Conservation (phyloP, 2,888 invertebrate genomes). For the Andricus quercusramuli region DNA sequence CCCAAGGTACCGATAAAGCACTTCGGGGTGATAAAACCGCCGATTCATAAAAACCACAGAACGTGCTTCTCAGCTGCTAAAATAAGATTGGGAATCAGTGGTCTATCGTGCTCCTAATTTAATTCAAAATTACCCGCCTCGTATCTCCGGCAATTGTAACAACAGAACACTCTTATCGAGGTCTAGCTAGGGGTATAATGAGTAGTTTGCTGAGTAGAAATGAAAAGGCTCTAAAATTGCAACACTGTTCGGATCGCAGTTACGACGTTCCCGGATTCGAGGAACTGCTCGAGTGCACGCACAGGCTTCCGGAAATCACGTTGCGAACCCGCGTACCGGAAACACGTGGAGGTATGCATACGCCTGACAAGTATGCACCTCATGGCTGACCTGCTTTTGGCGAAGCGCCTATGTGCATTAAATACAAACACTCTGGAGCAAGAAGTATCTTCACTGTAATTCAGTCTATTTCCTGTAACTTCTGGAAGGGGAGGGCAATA, state of each 20-base stretch:
- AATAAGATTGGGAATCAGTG: background rate
- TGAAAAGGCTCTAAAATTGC: conserved; percentile 28
- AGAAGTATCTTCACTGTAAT: conserved; percentile 18
- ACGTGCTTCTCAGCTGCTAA: background rate
- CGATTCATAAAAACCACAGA: no score
- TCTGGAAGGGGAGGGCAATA: background rate
- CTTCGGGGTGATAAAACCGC: background rate
- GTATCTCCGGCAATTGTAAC: conserved; percentile 13
- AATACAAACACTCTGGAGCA: conserved; percentile 8
- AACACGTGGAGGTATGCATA: conserved; percentile 42
- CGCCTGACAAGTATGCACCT: conserved; percentile 41
- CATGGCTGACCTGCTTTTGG: conserved; percentile 48
- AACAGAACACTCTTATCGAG: conserved; percentile 31
- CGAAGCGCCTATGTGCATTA: conserved; percentile 31
- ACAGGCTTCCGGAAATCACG: conserved; percentile 41
- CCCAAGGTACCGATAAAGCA: background rate
- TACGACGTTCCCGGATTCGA: conserved; percentile 22
- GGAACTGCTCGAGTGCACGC: conserved; percentile 40
- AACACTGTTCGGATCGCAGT: conserved; percentile 14
- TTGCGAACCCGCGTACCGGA: conserved; percentile 44
- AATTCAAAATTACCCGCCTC: conserved; percentile 12
- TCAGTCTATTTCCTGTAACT: background rate
- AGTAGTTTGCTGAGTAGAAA: conserved; percentile 20
- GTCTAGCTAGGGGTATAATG: conserved; percentile 15
- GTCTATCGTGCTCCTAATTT: conserved; percentile 9